Base-by-base conservation (phyloP, 2,888 invertebrate species). In the Selenia dentaria region DNA sequence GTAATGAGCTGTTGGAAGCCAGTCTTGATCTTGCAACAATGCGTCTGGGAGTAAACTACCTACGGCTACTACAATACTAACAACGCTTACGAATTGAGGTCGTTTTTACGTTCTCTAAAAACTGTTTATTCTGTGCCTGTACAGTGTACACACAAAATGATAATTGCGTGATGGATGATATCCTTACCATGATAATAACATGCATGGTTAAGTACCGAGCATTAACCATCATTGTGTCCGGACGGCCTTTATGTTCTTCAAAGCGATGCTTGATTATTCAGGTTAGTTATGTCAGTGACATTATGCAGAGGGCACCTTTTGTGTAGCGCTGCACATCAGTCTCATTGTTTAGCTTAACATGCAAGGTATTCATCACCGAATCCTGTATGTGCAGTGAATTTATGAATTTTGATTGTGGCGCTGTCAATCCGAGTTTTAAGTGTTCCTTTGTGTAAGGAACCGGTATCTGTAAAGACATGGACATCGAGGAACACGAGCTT, bases 341-440 rank as follows among this genome's bases (percentile, higher is more conserved):
- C 6, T 26, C 27, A 27, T 38, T 45, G 16, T 36, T 32, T 12
- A 14, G 8, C 22, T 44, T 32, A 16, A 24, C 26, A 44, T 39
- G 45, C 38, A 38, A 12, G 24, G 27, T 37, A 29, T 34, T 43
- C 38, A 28, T 18, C 9, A 34, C 26, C 28, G 14, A 34, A 45
- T 39, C 45, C 38, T 29, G 34, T 45, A 20, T 33, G 45, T 39
- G 45, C 28, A 12, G 9, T 38, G 45, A 34, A 34, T 39, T 38
- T 18, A 14, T 38, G 28, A 25, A 11, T 18, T 24, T 14, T 6
- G 24, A 8, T 29, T 39, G 31, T 25, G 10, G 12, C 24, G 12
- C 10, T 16, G 11, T 29, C 16, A 16, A 16, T 3, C 4, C 9
- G 2, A 9, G 10, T 3, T 9, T 25, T 2, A n/a, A n/a, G n/a